These are phyloP conservation scores for Daubentonia madagascariensis DNA, from an alignment of 2,113 vertebrate genomes.

Conservation along the genomic window DNA sequence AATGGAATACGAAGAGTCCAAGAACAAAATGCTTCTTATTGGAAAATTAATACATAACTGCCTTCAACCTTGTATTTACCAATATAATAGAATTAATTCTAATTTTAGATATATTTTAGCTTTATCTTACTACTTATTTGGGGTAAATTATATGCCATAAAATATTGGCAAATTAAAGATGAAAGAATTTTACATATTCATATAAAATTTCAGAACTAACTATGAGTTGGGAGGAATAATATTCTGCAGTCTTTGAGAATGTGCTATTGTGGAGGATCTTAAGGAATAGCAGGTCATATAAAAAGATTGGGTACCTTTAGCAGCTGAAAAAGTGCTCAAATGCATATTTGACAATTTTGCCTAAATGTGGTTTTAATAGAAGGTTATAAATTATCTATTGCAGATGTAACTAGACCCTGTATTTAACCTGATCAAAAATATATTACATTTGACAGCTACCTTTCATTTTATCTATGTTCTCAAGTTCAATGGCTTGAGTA, in stretches of 20 bases:
- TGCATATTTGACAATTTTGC: background rate
- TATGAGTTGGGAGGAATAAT: background rate
- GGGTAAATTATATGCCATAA: background rate
- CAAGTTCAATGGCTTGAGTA: background rate
- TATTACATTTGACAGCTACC: background rate
- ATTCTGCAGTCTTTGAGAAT: background rate
- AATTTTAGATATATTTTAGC: background rate
- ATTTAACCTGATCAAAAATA: background rate
- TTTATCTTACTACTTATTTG: background rate
- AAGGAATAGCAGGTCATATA: background rate
- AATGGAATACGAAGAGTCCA: background rate
- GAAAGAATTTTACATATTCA: background rate
- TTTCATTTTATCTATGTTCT: background rate
- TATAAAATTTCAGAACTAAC: background rate
- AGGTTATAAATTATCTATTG: background rate
- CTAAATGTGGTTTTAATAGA: background rate
- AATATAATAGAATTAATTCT: background rate
- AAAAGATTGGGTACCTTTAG: background rate
- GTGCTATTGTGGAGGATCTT: rapidly evolving
- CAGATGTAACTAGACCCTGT: background rate
- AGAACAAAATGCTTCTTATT: background rate
- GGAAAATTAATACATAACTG: background rate
- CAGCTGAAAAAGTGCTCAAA: background rate
- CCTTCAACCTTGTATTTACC: background rate
- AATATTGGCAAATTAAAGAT: background rate